Percentiles rank a stretch among this genome's conserved stretches.
Evolutionary conservation across 2,113 vertebrate genomes (phyloP).

Genomic region (Thymallus thymallus): DNA sequence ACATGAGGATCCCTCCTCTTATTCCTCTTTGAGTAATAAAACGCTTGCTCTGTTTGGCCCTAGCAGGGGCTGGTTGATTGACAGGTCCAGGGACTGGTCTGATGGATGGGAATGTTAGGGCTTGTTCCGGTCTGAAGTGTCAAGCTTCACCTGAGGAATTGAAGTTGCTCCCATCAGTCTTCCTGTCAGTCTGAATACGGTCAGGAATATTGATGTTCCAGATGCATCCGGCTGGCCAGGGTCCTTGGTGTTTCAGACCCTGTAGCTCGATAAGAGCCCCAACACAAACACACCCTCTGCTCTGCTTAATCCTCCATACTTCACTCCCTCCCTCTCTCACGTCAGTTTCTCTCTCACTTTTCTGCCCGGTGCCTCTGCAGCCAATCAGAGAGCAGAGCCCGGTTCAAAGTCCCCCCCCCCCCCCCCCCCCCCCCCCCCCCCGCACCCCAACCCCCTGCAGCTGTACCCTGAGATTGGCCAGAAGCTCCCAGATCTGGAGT

Average conservation of each 20-base stretch:
- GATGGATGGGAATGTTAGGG: background rate
- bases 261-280: too few relatives aligned
- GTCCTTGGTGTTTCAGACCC: conserved; percentile 3
- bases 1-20: background rate
- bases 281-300: too few relatives aligned
- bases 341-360: too few relatives aligned
- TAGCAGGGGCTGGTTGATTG: background rate
- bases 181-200: background rate
- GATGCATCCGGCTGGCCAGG: conserved; percentile 1
- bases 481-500: too few relatives aligned
- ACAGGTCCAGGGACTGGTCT: background rate
- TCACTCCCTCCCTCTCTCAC: too few relatives aligned
- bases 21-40: background rate
- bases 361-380: too few relatives aligned
- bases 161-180: background rate
- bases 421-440: too few relatives aligned
- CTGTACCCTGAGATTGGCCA: too few relatives aligned
- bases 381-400: too few relatives aligned
- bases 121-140: background rate
- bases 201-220: background rate
- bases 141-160: background rate
- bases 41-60: conserved; percentile 3
- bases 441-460: too few relatives aligned
- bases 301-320: too few relatives aligned
- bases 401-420: too few relatives aligned